Evolutionary conservation across 2,113 vertebrate genomes (phyloP).

Genomic region (Ageneiosus marmoratus): DNA sequence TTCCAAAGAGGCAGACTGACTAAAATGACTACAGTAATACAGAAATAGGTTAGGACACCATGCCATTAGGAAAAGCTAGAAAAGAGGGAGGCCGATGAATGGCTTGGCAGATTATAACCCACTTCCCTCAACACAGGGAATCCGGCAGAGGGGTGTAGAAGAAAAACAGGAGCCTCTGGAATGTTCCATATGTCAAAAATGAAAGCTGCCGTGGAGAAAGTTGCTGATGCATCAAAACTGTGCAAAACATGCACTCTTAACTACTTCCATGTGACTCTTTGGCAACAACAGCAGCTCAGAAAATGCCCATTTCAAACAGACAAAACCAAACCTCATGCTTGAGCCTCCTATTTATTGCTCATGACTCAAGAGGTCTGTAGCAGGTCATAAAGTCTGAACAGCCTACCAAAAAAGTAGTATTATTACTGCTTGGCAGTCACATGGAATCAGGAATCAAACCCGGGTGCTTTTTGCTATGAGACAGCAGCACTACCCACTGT

Average conservation of each 20-base stretch:
- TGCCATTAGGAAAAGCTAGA: slow-evolving; percentile 37
- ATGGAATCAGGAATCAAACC: too few species aligned
- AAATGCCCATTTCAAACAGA: slow-evolving; percentile 5
- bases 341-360: background rate
- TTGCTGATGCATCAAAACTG: slow-evolving; percentile 18
- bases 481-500: too few species aligned
- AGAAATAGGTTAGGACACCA: slow-evolving; percentile 8
- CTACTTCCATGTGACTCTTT: slow-evolving; percentile 36
- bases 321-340: background rate
- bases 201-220: slow-evolving; percentile 50
- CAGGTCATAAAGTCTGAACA: background rate
- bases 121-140: slow-evolving; percentile 13
- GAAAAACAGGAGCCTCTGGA: slow-evolving; percentile 35
- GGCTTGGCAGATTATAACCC: slow-evolving; percentile 27
- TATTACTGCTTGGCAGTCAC: background rate
- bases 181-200: slow-evolving; percentile 32
- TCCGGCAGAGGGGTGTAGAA: slow-evolving; percentile 32
- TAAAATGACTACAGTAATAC: slow-evolving; percentile 2
- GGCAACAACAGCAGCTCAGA: slow-evolving; percentile 6
- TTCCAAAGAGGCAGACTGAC: slow-evolving; percentile 56
- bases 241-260: slow-evolving; percentile 25
- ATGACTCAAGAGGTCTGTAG: background rate
- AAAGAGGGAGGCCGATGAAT: slow-evolving; percentile 25
- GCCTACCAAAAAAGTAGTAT: background rate
- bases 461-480: too few species aligned